A percentile compares a stretch with the other conserved stretches of the same genome.
Conservation (phyloP, 2,888 invertebrate genomes). For the Leuctra nigra region DNA sequence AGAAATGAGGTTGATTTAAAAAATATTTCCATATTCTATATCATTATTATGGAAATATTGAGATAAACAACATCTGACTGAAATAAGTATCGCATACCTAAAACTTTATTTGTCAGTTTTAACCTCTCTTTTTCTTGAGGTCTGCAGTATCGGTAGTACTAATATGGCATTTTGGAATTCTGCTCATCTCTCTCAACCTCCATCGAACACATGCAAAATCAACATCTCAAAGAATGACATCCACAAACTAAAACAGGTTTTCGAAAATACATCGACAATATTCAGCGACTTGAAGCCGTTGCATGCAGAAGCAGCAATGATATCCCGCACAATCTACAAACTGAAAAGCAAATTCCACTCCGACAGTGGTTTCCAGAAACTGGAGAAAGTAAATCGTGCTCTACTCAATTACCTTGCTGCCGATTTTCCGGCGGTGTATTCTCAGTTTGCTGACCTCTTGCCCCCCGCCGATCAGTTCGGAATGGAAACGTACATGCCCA, state of each 20-base stretch:
- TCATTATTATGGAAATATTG: too few species aligned
- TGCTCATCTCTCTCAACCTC: background rate
- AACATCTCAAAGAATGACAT: background rate
- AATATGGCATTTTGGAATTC: conserved; percentile 12
- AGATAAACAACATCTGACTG: too few species aligned
- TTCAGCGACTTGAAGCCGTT: background rate
- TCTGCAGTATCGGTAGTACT: background rate
- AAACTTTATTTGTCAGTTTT: too few species aligned
- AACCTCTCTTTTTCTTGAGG: too few species aligned
- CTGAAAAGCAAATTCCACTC: background rate
- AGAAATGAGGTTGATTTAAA: too few species aligned
- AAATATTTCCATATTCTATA: too few species aligned
- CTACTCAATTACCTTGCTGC: background rate
- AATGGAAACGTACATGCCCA: conserved; percentile 42
- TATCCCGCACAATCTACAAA: conserved; percentile 1
- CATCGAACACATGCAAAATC: background rate
- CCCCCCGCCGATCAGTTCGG: background rate
- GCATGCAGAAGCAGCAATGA: conserved; percentile 1
- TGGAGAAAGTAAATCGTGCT: background rate
- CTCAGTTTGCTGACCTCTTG: background rate
- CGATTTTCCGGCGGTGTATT: background rate
- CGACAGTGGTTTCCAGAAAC: background rate
- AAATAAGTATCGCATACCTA: too few species aligned
- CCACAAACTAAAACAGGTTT: background rate
- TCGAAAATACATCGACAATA: background rate